phyloP scores from a whole-genome alignment of 2,113 vertebrate genomes.

The Indicator maculatus region DNA sequence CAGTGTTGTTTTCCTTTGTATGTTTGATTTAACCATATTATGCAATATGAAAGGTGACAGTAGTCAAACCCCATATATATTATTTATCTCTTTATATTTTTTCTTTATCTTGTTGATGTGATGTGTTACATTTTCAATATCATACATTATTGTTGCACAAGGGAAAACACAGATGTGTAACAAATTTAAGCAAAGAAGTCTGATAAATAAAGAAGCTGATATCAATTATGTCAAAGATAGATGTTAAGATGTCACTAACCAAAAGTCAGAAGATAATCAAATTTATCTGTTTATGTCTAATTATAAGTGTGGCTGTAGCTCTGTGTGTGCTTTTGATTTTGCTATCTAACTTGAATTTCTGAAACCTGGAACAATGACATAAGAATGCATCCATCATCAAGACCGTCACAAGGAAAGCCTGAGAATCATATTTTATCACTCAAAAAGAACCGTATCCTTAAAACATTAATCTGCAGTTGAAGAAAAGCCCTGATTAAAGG shows the following conservation, averaged over 20 bases:
- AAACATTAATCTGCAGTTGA: background rate
- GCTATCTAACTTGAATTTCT: background rate
- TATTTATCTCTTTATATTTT: background rate
- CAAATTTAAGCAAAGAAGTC: background rate
- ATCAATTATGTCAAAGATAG: background rate
- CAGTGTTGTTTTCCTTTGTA: background rate
- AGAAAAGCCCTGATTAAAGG: background rate
- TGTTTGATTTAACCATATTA: background rate
- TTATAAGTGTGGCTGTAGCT: background rate
- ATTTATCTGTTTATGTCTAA: background rate
- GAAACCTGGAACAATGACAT: background rate
- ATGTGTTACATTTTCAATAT: background rate
- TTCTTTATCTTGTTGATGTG: background rate
- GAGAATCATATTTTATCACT: background rate
- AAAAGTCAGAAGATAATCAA: background rate
- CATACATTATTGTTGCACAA: background rate
- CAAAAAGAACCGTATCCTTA: background rate
- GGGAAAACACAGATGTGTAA: background rate
- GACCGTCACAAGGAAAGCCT: background rate
- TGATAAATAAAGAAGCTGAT: background rate
- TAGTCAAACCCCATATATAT: background rate
- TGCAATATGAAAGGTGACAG: background rate
- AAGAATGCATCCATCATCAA: background rate
- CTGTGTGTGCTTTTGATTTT: background rate
- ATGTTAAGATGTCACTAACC: background rate